These are phyloP conservation scores for Myotis pilosus DNA, from an alignment of 2,797 vertebrate species.

Conservation along the genomic window DNA sequence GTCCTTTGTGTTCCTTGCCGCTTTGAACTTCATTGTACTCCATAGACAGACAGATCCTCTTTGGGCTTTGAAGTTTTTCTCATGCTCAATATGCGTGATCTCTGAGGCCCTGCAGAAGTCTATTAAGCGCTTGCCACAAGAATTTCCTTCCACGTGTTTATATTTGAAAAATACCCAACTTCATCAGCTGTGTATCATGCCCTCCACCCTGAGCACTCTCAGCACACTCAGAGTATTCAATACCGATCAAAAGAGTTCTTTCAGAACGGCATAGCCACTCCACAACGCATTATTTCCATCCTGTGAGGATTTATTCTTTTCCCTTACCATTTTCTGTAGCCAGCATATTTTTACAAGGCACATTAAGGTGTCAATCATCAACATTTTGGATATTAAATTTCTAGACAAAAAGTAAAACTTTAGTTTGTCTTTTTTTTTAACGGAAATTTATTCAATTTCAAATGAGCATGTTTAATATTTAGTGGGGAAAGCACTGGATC, in stretches of 20 bases:
- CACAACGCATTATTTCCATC: neutral
- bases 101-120: constrained; percentile 13
- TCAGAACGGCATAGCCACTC: neutral
- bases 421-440: neutral
- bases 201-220: neutral
- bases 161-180: constrained; percentile 29
- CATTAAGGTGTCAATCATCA: constrained; percentile 35
- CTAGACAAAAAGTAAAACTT: constrained; percentile 50
- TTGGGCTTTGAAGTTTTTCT: constrained; percentile 60
- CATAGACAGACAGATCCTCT: neutral
- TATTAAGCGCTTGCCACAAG: constrained; percentile 24
- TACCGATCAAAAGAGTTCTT: neutral
- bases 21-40: constrained; percentile 62
- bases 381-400: constrained; percentile 32
- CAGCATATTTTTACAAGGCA: constrained; percentile 30
- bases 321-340: constrained; percentile 16
- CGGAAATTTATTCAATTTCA: constrained; percentile 23
- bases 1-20: constrained; percentile 30
- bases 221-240: neutral
- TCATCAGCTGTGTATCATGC: neutral
- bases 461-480: constrained; percentile 33
- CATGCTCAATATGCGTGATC: neutral
- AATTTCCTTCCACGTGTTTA: neutral
- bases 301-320: neutral
- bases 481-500: neutral